These are phyloP conservation scores for Schrankia costaestrigalis DNA, from an alignment of 2,888 invertebrate species.

Conservation along the genomic window DNA sequence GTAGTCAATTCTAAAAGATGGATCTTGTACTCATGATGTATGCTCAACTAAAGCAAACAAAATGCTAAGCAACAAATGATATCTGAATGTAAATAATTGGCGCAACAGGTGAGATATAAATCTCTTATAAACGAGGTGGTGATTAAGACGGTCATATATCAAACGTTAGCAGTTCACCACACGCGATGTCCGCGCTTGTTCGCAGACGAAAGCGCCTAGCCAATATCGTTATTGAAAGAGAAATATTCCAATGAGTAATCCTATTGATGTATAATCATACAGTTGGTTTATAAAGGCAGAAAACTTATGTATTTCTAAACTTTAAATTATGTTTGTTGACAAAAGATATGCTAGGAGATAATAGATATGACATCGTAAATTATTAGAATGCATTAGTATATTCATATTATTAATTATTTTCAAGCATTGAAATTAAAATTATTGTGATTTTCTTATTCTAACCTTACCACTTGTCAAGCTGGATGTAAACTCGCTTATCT, in stretches of 20 bases:
- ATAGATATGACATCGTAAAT: no score
- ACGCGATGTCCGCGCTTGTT: constrained; percentile 56
- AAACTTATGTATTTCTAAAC: constrained; percentile 18
- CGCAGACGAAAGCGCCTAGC: constrained; percentile 34
- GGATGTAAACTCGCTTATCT: no score
- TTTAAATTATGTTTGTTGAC: constrained; percentile 23
- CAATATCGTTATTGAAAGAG: constrained; percentile 40
- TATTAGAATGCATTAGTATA: no score
- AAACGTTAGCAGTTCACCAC: constrained; percentile 56
- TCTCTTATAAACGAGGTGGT: constrained; percentile 64
- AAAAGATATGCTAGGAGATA: no score
- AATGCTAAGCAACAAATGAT: constrained; percentile 38
- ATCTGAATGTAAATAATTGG: constrained; percentile 74
- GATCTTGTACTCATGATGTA: not conserved
- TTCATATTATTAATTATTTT: no score
- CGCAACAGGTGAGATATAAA: constrained; percentile 75
- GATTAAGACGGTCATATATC: constrained; percentile 73
- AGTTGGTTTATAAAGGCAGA: constrained; percentile 14
- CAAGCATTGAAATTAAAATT: no score
- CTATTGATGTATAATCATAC: constrained; percentile 22
- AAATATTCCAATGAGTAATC: constrained; percentile 24
- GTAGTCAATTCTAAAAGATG: no score
- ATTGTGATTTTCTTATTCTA: no score
- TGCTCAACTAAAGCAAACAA: constrained; percentile 34
- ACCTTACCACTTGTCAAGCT: no score